Evolutionary conservation across 2,888 invertebrate species (phyloP).

Genomic region (Drosophila suboccidentalis): DNA sequence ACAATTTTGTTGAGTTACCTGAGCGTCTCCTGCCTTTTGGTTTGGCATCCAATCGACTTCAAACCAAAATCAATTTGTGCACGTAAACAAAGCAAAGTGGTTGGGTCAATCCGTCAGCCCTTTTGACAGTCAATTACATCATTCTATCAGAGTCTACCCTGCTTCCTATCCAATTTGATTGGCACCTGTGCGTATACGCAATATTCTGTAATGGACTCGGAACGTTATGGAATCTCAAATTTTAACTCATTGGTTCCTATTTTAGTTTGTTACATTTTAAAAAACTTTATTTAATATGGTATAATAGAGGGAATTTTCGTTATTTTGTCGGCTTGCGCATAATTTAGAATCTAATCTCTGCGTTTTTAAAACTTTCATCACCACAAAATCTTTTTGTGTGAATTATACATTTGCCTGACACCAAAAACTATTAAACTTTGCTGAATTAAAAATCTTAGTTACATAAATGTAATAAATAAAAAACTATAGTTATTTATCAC

Average conservation of each 20-base stretch:
- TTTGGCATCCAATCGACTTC: slow-evolving; percentile 54
- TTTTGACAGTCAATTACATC: slow-evolving; percentile 27
- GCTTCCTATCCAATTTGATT: slow-evolving; percentile 3
- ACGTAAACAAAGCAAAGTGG: slow-evolving; percentile 37
- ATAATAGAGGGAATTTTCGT: neutral
- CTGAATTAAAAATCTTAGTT: slow-evolving; percentile 68
- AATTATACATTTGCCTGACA: slow-evolving; percentile 21
- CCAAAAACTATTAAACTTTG: slow-evolving; percentile 56
- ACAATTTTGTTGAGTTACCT: slow-evolving; percentile 36
- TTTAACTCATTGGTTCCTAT: neutral
- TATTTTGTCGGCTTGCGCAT: neutral
- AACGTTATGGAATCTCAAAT: neutral
- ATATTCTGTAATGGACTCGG: neutral
- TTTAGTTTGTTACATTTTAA: neutral
- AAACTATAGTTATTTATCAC: slow-evolving; percentile 59
- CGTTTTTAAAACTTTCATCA: slow-evolving; percentile 30
- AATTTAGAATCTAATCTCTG: slow-evolving; percentile 7
- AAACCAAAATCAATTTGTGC: slow-evolving; percentile 67
- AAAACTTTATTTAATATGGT: neutral
- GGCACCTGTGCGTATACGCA: slow-evolving; percentile 13
- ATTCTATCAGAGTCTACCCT: slow-evolving; percentile 1
- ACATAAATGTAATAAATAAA: slow-evolving; percentile 53
- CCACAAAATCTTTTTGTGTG: slow-evolving; percentile 12
- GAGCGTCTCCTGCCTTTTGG: neutral
- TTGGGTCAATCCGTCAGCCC: slow-evolving; percentile 1